Evolutionary conservation across 2,888 invertebrate genomes (phyloP).

Genomic region (Microplitis manilae): DNA sequence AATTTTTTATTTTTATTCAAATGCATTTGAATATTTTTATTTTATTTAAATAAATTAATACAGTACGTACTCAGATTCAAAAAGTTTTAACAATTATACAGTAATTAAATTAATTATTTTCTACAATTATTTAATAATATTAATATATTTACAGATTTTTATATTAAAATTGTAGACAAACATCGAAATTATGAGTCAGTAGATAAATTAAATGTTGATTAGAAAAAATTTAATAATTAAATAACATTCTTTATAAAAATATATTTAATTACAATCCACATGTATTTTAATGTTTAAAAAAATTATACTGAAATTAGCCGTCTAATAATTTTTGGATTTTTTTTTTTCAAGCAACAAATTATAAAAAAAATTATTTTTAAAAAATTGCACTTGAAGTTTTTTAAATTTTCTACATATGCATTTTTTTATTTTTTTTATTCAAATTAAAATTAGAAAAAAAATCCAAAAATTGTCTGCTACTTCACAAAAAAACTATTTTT

Average conservation of each 20-base stretch:
- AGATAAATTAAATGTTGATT: neutral
- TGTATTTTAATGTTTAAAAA: neutral
- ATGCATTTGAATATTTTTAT: neutral
- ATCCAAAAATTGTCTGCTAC: too few species aligned
- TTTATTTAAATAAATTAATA: neutral
- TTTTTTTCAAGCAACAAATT: too few species aligned
- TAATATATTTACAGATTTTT: neutral
- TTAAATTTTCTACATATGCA: too few species aligned
- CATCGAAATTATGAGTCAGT: neutral
- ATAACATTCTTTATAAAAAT: neutral
- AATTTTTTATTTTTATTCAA: neutral
- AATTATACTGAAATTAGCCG: too few species aligned
- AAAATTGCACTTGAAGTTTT: too few species aligned
- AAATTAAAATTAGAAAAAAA: too few species aligned
- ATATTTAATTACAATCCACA: neutral
- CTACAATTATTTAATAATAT: neutral
- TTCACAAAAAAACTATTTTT: neutral
- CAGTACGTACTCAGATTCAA: neutral
- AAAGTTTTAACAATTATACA: neutral
- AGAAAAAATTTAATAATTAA: neutral
- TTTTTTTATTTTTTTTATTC: too few species aligned
- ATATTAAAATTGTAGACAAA: neutral
- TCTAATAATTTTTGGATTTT: too few species aligned
- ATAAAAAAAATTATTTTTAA: too few species aligned
- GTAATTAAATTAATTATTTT: neutral